A percentile compares a stretch with the other conserved stretches of the same genome.
Evolutionary conservation across 2,888 invertebrate species (phyloP).

Genomic region (Patella caerulea): DNA sequence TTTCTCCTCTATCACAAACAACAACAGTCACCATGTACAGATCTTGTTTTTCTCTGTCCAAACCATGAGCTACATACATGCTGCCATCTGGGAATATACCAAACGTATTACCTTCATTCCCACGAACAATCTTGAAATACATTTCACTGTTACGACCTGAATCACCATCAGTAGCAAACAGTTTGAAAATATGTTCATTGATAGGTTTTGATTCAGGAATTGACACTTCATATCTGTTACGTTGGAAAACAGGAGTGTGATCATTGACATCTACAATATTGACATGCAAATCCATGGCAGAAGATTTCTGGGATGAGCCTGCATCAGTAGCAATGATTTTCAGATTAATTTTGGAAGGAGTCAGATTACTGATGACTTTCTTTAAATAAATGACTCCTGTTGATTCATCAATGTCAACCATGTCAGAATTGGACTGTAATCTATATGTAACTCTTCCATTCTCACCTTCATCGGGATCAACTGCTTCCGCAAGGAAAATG

Average conservation of each 20-base stretch:
- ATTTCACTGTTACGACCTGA: conserved; percentile 60
- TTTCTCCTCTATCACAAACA: conserved; percentile 80
- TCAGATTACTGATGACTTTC: conserved; percentile 75
- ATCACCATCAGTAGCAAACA: conserved; percentile 64
- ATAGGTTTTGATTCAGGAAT: conserved; percentile 90
- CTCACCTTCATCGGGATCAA: conserved; percentile 89
- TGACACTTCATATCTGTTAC: conserved; percentile 93
- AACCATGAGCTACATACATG: conserved; percentile 86
- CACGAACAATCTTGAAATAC: conserved; percentile 81
- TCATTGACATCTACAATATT: conserved; percentile 92
- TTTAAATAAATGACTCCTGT: conserved; percentile 92
- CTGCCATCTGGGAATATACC: conserved; percentile 96
- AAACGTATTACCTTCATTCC: conserved; percentile 88
- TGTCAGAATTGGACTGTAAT: conserved; percentile 79
- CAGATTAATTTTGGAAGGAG: conserved; percentile 37
- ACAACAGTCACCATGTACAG: conserved; percentile 90
- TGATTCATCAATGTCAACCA: conserved; percentile 85
- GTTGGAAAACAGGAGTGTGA: conserved; percentile 94
- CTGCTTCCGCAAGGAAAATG: conserved; percentile 88
- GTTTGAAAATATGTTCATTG: conserved; percentile 78
- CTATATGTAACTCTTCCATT: conserved; percentile 89
- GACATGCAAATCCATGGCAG: conserved; percentile 50
- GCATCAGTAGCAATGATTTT: conserved; percentile 60
- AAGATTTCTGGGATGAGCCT: conserved; percentile 49
- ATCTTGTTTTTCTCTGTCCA: conserved; percentile 92